Evolutionary conservation across 1,140 invertebrate genomes (phyloP).

Genomic region (Mercenaria mercenaria): DNA sequence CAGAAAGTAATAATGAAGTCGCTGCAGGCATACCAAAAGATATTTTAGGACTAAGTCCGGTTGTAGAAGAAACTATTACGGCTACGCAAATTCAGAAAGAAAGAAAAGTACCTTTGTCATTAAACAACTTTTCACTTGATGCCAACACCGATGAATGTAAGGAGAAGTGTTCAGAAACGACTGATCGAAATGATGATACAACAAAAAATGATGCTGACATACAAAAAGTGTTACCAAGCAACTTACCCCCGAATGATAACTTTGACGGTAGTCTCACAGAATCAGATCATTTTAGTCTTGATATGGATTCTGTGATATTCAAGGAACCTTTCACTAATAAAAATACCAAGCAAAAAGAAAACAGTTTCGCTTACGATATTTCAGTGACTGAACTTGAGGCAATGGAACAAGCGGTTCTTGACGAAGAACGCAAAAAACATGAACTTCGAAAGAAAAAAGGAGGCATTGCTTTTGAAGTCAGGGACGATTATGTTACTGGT

Average conservation of each 20-base stretch:
- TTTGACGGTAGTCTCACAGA: slow-evolving; percentile 62
- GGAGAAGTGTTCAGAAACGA: too few relatives aligned
- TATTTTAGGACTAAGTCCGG: neutral
- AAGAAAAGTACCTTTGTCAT: neutral
- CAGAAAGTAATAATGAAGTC: neutral
- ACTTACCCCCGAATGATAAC: slow-evolving; percentile 27
- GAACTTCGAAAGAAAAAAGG: slow-evolving; percentile 43
- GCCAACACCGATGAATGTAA: too few relatives aligned
- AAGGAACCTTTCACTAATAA: slow-evolving; percentile 67
- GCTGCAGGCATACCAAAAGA: too few relatives aligned
- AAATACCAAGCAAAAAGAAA: slow-evolving; percentile 69
- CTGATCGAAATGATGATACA: too few relatives aligned
- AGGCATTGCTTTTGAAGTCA: slow-evolving; percentile 78
- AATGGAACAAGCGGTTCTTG: slow-evolving; percentile 63
- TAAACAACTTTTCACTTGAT: neutral
- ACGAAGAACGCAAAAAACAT: slow-evolving; percentile 65
- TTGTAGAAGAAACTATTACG: slow-evolving; percentile 70
- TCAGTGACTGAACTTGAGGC: slow-evolving; percentile 73
- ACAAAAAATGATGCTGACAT: too few relatives aligned
- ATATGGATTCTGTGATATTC: slow-evolving; percentile 69
- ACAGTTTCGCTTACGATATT: slow-evolving; percentile 73
- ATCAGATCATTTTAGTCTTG: slow-evolving; percentile 67
- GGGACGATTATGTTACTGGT: slow-evolving; percentile 77
- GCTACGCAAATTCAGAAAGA: slow-evolving; percentile 55
- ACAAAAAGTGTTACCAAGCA: too few relatives aligned